Conservation (phyloP, 2,113 vertebrate species). For the Nesogale talazaci region DNA sequence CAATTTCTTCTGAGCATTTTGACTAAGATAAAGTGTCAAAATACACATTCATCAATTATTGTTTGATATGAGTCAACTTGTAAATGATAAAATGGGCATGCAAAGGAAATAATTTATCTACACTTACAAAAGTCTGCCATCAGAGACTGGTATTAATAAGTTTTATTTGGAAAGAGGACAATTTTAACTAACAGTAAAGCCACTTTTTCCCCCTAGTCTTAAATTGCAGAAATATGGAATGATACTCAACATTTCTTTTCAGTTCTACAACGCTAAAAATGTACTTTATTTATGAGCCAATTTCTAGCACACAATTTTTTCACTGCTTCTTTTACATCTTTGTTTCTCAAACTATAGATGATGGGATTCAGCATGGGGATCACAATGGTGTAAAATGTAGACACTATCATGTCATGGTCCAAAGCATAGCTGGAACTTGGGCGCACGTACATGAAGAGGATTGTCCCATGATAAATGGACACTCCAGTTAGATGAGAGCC, state of each 20-base stretch:
- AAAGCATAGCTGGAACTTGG: slow-evolving; percentile 28
- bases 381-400: slow-evolving; percentile 26
- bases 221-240: no score
- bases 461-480: slow-evolving; percentile 42
- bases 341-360: slow-evolving; percentile 47
- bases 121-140: not conserved
- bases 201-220: not conserved
- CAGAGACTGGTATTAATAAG: not conserved
- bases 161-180: not conserved
- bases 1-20: no score
- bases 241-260: not conserved
- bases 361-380: slow-evolving; percentile 51
- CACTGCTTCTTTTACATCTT: slow-evolving; percentile 33
- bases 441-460: slow-evolving; percentile 36
- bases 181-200: not conserved
- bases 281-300: not conserved
- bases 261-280: not conserved
- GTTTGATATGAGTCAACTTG: not conserved
- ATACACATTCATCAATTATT: not conserved
- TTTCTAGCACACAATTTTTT: not conserved
- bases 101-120: not conserved
- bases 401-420: slow-evolving; percentile 33
- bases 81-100: not conserved
- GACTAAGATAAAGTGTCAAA: not conserved
- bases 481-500: not conserved